A percentile compares a stretch with the other conserved stretches of the same genome.
Evolutionary conservation across 2,113 vertebrate genomes (phyloP).

Genomic region (Amphiprion percula): DNA sequence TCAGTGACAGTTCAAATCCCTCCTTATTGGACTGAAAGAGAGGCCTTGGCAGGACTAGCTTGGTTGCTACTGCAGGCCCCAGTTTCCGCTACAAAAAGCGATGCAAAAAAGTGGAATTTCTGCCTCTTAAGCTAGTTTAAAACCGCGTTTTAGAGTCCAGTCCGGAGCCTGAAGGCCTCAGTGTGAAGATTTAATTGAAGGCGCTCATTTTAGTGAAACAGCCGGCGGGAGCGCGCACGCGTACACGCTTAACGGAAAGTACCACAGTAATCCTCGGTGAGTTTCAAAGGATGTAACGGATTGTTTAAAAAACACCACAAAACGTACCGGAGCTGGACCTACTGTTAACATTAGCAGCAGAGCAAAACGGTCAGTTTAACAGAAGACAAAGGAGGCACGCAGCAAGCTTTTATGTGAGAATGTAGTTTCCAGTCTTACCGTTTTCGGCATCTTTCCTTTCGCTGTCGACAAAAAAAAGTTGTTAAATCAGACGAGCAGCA

Average conservation of each 20-base stretch:
- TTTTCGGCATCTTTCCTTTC: conserved; percentile 84
- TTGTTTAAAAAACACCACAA: neutral
- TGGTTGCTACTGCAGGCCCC: conserved; percentile 52
- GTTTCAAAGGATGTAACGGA: conserved; percentile 33
- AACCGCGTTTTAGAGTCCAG: too few species aligned
- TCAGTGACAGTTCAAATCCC: conserved; percentile 63
- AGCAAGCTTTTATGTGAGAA: neutral
- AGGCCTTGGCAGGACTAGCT: conserved; percentile 62
- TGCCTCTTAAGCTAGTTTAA: neutral
- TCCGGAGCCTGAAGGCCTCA: neutral
- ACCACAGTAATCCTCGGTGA: conserved; percentile 11
- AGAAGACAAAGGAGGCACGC: neutral
- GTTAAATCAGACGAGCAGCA: conserved; percentile 51
- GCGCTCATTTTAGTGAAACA: conserved; percentile 55
- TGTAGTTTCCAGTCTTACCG: conserved; percentile 70
- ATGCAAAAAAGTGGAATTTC: neutral
- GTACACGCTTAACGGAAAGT: conserved; percentile 78
- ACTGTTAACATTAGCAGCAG: too few species aligned
- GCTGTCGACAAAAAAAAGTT: conserved; percentile 45
- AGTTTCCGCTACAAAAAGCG: conserved; percentile 30
- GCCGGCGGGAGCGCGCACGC: conserved; percentile 67
- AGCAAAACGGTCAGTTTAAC: neutral
- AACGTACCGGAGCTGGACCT: too few species aligned
- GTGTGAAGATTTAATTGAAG: conserved; percentile 32
- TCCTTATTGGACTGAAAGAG: conserved; percentile 40